These are phyloP conservation scores for Luperina testacea DNA, from an alignment of 2,888 invertebrate genomes.

Conservation along the genomic window DNA sequence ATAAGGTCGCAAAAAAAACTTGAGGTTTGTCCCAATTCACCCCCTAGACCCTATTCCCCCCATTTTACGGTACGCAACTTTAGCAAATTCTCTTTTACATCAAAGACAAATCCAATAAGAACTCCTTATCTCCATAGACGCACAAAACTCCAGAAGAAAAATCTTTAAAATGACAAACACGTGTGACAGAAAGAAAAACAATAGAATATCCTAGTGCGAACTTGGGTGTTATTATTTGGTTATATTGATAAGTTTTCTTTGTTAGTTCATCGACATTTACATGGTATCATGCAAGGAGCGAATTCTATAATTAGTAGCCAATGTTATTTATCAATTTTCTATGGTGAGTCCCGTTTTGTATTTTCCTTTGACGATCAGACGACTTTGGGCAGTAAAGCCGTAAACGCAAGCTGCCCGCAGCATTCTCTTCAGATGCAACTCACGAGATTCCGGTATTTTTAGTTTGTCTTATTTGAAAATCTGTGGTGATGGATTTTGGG, in stretches of 20 bases:
- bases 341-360: conserved; percentile 76
- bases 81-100: not conserved
- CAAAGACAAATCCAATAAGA: conserved; percentile 3
- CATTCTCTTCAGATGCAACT: not conserved
- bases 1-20: too few relatives aligned
- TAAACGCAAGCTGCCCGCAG: not conserved
- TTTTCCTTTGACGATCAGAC: not conserved
- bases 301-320: conserved; percentile 76
- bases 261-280: conserved; percentile 73
- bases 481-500: not conserved
- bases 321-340: conserved; percentile 86
- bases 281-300: conserved; percentile 77
- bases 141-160: conserved; percentile 36
- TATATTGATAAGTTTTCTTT: conserved; percentile 69
- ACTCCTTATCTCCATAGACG: conserved; percentile 33
- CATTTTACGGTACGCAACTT: not conserved
- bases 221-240: conserved; percentile 44
- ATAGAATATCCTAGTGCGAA: conserved; percentile 62
- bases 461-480: too few relatives aligned
- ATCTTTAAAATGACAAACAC: conserved; percentile 60
- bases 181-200: conserved; percentile 61
- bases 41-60: too few relatives aligned
- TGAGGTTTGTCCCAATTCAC: too few relatives aligned
- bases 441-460: not conserved
- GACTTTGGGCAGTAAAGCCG: too few relatives aligned